These are phyloP conservation scores for Bombus affinis DNA, from an alignment of 1,140 invertebrate genomes.

Conservation along the genomic window DNA sequence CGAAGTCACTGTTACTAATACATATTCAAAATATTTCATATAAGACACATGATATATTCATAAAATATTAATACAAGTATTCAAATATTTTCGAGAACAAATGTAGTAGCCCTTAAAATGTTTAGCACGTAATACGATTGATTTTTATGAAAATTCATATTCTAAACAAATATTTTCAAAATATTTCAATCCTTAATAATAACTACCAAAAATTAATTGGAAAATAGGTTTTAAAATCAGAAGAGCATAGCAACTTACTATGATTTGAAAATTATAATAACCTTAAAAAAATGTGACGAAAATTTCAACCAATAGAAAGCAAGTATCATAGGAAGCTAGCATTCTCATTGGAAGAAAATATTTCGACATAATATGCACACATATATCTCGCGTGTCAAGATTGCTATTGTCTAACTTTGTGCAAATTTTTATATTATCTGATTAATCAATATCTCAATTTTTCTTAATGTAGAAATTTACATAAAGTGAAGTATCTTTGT, in stretches of 20 bases:
- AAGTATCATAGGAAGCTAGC: not conserved
- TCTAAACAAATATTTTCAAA: not conserved
- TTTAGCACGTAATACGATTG: not conserved
- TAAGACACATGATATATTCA: not conserved
- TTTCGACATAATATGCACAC: not conserved
- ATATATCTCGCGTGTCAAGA: not conserved
- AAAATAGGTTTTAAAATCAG: not conserved
- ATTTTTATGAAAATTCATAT: too few species aligned
- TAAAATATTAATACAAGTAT: not conserved
- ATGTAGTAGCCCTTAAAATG: not conserved
- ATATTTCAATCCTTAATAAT: not conserved
- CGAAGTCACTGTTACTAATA: too few species aligned
- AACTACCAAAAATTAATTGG: not conserved
- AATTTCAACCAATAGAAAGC: not conserved
- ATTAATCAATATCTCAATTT: too few species aligned
- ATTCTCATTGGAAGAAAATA: constrained; percentile 23
- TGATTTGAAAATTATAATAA: not conserved
- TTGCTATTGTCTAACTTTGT: too few species aligned
- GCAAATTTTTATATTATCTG: too few species aligned
- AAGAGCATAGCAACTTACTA: too few species aligned
- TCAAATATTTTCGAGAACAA: not conserved
- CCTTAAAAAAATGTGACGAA: not conserved
- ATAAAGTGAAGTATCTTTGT: too few species aligned
- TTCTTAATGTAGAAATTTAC: too few species aligned
- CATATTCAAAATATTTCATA: too few species aligned